Conservation (phyloP, 2,797 vertebrate genomes). For the Propithecus deckenii region DNA sequence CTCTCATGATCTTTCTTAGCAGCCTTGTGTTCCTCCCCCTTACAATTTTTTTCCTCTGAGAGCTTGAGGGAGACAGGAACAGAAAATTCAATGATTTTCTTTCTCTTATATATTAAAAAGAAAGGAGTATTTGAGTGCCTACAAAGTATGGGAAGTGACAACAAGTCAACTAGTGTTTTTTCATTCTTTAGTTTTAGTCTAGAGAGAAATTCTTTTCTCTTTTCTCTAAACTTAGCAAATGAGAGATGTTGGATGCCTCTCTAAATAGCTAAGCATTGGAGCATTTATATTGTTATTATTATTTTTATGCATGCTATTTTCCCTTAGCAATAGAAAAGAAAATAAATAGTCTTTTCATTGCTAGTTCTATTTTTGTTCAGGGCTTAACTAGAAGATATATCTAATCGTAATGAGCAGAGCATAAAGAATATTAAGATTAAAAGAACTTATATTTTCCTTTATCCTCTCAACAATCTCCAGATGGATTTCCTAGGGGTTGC, state of each 20-base stretch:
- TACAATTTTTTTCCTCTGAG: not conserved
- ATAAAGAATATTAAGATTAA: slow-evolving; percentile 81
- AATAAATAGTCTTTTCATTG: slow-evolving; percentile 75
- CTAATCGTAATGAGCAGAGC: slow-evolving; percentile 78
- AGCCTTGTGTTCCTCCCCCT: slow-evolving; percentile 20
- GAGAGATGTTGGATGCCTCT: slow-evolving; percentile 41
- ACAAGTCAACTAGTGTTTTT: slow-evolving; percentile 64
- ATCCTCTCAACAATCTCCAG: slow-evolving; percentile 78
- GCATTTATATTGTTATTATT: slow-evolving; percentile 74
- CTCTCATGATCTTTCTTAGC: not conserved
- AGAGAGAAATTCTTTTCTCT: slow-evolving; percentile 22
- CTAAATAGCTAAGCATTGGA: slow-evolving; percentile 63
- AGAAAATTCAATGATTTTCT: slow-evolving; percentile 37
- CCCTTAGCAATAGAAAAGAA: slow-evolving; percentile 68
- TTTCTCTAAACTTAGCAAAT: slow-evolving; percentile 51
- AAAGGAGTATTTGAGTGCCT: slow-evolving; percentile 29
- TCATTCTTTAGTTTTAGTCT: slow-evolving; percentile 45
- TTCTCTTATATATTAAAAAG: slow-evolving; percentile 25
- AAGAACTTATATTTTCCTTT: slow-evolving; percentile 78
- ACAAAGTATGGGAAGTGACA: slow-evolving; percentile 58
- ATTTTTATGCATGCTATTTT: slow-evolving; percentile 76
- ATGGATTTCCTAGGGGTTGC: slow-evolving; percentile 76
- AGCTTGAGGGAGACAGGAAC: slow-evolving; percentile 59
- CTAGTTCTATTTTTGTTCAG: slow-evolving; percentile 68
- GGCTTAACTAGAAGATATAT: slow-evolving; percentile 73